phyloP scores from a whole-genome alignment of 2,113 vertebrate genomes.

The Nothoprocta pentlandii region DNA sequence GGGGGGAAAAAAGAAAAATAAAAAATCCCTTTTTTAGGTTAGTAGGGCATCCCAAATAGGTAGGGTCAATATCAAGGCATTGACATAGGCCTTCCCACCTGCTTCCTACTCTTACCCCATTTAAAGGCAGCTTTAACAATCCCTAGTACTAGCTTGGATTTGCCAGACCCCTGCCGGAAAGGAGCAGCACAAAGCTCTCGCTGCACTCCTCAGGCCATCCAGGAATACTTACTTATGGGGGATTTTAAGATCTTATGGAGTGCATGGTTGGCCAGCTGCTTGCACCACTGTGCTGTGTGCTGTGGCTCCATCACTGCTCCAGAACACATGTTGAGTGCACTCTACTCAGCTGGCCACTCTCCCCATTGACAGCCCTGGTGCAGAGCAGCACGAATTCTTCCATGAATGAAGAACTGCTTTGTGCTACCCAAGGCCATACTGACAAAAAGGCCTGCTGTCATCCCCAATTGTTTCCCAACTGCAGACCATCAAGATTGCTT shows the following conservation, averaged over 20 bases:
- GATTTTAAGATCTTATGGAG: not conserved
- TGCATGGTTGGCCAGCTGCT: not conserved
- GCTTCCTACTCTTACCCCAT: not conserved
- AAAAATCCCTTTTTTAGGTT: not conserved
- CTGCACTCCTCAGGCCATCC: not conserved
- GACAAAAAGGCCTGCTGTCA: not conserved
- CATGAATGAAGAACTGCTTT: not conserved
- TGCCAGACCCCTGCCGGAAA: not conserved
- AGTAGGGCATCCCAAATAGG: not conserved
- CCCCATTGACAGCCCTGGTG: fast-evolving
- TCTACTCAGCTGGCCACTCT: fast-evolving
- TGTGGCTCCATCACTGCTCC: not conserved
- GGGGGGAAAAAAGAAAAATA: not conserved
- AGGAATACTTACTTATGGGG: not conserved
- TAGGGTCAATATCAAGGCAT: not conserved
- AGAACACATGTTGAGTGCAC: fast-evolving
- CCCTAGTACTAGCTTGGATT: not conserved
- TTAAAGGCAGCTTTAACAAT: not conserved
- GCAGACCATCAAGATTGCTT: fast-evolving
- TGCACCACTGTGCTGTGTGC: not conserved
- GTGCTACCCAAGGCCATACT: fast-evolving
- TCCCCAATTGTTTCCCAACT: not conserved
- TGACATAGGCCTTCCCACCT: not conserved
- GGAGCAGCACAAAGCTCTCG: not conserved
- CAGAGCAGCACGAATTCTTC: fast-evolving